A percentile compares a stretch with the other conserved stretches of the same genome.
These are phyloP conservation scores for Ciconia boyciana DNA, from an alignment of 2,113 vertebrate genomes.

Conservation along the genomic window DNA sequence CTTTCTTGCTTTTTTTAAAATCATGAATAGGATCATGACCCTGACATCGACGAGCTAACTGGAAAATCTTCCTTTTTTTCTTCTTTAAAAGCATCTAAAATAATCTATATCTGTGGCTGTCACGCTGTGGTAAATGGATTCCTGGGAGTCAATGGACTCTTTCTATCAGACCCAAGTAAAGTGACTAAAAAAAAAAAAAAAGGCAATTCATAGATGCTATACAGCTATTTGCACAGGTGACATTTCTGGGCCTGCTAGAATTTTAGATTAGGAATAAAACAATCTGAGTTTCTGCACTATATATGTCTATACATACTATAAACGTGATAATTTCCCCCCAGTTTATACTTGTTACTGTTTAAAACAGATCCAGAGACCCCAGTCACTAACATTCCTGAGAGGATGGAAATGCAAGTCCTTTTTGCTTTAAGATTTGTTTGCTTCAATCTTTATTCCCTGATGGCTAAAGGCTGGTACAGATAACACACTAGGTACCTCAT, in stretches of 20 bases:
- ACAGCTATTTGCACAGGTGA: neutral
- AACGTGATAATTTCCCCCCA: neutral
- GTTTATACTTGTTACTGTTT: neutral
- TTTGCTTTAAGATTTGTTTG: neutral
- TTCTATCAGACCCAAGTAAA: neutral
- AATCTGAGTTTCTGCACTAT: neutral
- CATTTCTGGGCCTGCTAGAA: neutral
- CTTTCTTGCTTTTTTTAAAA: neutral
- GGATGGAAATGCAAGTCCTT: neutral
- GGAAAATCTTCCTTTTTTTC: neutral
- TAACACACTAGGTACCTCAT: neutral
- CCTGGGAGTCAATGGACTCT: neutral
- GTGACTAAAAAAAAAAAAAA: neutral
- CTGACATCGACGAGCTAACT: neutral
- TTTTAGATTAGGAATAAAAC: neutral
- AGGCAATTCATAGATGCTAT: neutral
- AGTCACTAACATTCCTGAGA: neutral
- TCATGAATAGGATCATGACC: neutral
- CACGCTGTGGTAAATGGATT: neutral
- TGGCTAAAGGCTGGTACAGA: neutral
- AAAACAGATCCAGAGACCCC: neutral
- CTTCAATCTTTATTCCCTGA: neutral
- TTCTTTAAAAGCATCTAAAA: constrained; percentile 22
- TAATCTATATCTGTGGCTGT: neutral
- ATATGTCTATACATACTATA: neutral